Evolutionary conservation across 2,797 vertebrate genomes (phyloP), one percentile per base, ranked within the genome.

Genomic region (Fringilla coelebs): DNA sequence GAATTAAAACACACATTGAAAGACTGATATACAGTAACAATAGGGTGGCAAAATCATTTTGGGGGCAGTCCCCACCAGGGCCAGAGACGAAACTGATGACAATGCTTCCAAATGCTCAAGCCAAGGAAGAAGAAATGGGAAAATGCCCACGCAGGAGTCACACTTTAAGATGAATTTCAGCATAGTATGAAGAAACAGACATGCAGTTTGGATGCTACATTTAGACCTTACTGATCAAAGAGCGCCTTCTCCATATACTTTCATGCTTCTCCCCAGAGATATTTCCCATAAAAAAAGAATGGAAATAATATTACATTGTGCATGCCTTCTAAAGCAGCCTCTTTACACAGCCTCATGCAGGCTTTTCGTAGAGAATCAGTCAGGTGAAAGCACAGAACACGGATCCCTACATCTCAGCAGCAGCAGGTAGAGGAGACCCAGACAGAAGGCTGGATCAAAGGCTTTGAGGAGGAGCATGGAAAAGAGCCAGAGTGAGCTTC

Each of bases 221-320:
- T 92, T 94, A 89, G 86, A 87, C 86, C 84, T 92, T 87, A 74
- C 75, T 90, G 81, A 95, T 96, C 88, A 96, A 92, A 94, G 82
- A 81, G 73, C 58, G 86, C 78, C 87, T 93, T 89, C 84, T 82
- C 77, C 38, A 3, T 54, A 68, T 31, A 77, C 84, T 92, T 94
- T 82, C 86, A 90, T 87, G 86, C 75, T 79, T 95, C 76, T 95
- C 93, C 84, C 84, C 86, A 77, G 95, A 93, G 78, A 74, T 57
- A 76, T 40, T 93, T 92, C 75, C 90, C 86, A 82, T 84, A 63
- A 86, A 90, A 93, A 94, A 92, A 93, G 58, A 93, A 89, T 57
- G 74, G 92, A 87, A 93, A 86, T 88, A 90, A 73, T 91, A 82
- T 75, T 73, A 89, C 20, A 11, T 48, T 93, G 90, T 77, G 89